These are phyloP conservation scores for Gavia stellata DNA, from an alignment of 2,113 vertebrate genomes.

Conservation along the genomic window DNA sequence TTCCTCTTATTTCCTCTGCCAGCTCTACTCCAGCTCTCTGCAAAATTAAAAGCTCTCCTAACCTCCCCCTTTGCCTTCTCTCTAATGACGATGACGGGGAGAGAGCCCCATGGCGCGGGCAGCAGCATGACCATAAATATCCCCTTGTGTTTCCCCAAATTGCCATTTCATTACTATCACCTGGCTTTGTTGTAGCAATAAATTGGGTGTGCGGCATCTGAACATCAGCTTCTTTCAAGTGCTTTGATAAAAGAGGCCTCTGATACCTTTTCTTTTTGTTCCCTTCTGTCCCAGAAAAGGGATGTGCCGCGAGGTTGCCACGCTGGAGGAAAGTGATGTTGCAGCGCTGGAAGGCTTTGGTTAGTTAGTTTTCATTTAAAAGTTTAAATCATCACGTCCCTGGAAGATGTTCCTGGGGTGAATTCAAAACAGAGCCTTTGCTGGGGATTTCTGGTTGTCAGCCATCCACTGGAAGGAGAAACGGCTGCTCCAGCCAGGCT, in stretches of 20 bases:
- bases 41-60: neutral
- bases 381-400: neutral
- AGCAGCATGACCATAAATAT: neutral
- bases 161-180: neutral
- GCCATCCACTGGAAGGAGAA: neutral
- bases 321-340: neutral
- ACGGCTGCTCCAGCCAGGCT: neutral
- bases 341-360: neutral
- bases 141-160: neutral
- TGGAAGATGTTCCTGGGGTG: neutral
- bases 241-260: constrained; percentile 37
- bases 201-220: neutral
- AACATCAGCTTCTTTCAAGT: constrained; percentile 18
- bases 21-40: neutral
- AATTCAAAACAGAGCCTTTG: neutral
- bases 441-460: neutral
- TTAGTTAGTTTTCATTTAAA: neutral
- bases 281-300: neutral
- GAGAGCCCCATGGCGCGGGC: neutral
- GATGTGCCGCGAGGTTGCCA: neutral
- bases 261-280: neutral
- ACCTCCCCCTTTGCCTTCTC: neutral
- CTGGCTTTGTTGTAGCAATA: constrained; percentile 12
- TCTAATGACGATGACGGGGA: neutral
- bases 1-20: neutral